Evolutionary conservation across 2,113 vertebrate species (phyloP).

Genomic region (Hippocampus comes): DNA sequence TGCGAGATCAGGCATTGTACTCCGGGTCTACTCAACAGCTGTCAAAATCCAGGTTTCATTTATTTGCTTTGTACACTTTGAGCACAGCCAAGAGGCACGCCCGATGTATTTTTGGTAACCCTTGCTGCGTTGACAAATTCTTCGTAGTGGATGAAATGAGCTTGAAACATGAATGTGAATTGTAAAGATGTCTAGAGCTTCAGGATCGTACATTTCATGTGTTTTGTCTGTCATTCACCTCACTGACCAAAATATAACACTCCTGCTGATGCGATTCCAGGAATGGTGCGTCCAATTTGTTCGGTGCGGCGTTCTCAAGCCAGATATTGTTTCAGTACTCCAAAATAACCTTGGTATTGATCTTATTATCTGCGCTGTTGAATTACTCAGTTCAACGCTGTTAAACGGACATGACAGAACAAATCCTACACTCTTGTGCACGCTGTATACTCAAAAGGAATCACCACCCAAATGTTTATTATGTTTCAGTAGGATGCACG

Average conservation of each 20-base stretch:
- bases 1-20: background rate
- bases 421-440: background rate
- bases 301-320: constrained; percentile 5
- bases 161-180: constrained; percentile 13
- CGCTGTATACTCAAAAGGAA: background rate
- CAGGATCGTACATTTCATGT: constrained; percentile 12
- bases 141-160: background rate
- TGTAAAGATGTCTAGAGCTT: background rate
- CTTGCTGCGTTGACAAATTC: background rate
- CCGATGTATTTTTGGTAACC: constrained; percentile 7
- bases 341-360: constrained; percentile 12
- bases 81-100: constrained; percentile 1
- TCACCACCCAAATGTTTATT: constrained; percentile 50
- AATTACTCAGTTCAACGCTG: background rate
- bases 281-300: background rate
- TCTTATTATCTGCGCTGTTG: background rate
- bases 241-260: background rate
- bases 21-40: constrained; percentile 19
- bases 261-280: background rate
- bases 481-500: constrained; percentile 42
- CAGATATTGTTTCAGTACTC: background rate
- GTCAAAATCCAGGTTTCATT: background rate
- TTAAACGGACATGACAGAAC: background rate
- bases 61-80: background rate
- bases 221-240: background rate